Evolutionary conservation across 2,888 invertebrate species (phyloP).

Genomic region (Caenorhabditis japonica): DNA sequence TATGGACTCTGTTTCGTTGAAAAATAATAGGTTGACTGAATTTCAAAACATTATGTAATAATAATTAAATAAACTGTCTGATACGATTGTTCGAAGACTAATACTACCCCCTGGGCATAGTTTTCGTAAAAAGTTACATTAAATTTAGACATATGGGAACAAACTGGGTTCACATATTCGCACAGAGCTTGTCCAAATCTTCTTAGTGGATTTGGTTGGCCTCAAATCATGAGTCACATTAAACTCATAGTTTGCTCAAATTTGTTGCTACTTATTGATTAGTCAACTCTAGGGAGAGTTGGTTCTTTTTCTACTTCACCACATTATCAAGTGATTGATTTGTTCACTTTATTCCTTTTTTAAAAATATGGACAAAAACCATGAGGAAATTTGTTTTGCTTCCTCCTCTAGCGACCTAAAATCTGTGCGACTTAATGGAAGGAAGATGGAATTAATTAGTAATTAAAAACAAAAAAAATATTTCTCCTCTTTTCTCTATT

Average conservation of each 20-base stretch:
- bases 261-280: conserved; percentile 1
- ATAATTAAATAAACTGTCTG: not conserved
- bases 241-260: not conserved
- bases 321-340: conserved; percentile 40
- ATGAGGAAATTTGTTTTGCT: conserved; percentile 10
- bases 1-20: too few relatives aligned
- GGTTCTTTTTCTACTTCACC: conserved; percentile 21
- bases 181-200: conserved; percentile 16
- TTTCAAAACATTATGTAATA: conserved; percentile 1
- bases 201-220: conserved; percentile 3
- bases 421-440: conserved; percentile 16
- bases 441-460: conserved; percentile 47
- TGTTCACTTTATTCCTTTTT: conserved; percentile 16
- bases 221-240: too few relatives aligned
- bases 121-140: conserved; percentile 17
- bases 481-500: conserved; percentile 3
- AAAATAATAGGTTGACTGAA: not conserved
- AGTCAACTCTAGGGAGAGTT: conserved; percentile 5
- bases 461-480: conserved; percentile 20
- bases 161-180: conserved; percentile 10
- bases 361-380: not conserved
- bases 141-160: conserved; percentile 7
- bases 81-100: conserved; percentile 36
- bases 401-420: conserved; percentile 3
- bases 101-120: conserved; percentile 28